A percentile compares a stretch with the other conserved stretches of the same genome.
These are phyloP conservation scores for Danionella dracula DNA, from an alignment of 2,797 vertebrate species.

Conservation along the genomic window DNA sequence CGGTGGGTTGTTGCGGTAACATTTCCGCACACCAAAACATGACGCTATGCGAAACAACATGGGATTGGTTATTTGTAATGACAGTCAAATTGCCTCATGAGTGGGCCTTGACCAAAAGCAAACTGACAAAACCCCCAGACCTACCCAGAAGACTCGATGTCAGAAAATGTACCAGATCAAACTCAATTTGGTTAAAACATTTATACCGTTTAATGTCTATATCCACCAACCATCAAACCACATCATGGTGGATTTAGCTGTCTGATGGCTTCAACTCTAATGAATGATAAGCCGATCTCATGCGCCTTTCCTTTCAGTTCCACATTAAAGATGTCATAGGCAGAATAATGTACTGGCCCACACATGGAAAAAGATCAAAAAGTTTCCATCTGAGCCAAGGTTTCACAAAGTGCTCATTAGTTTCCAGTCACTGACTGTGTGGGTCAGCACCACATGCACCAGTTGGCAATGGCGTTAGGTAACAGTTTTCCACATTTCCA, in stretches of 20 bases:
- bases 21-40: no score
- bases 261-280: constrained; percentile 12
- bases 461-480: constrained; percentile 12
- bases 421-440: constrained; percentile 19
- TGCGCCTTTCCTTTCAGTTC: constrained; percentile 16
- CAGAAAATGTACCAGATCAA: constrained; percentile 1
- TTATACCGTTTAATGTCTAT: background rate
- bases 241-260: background rate
- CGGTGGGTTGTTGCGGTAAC: no score
- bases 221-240: background rate
- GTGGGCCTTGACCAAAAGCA: no score
- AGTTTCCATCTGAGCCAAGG: background rate
- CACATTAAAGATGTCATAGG: constrained; percentile 31
- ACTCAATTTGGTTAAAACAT: background rate
- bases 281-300: constrained; percentile 5
- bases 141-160: no score
- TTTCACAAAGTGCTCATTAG: constrained; percentile 32
- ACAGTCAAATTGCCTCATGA: no score
- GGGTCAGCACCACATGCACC: background rate
- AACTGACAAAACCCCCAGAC: no score
- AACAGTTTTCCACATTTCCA: background rate
- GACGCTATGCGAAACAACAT: no score
- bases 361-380: constrained; percentile 31
- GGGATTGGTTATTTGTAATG: no score
- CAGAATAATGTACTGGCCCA: constrained; percentile 7